Base-by-base conservation (phyloP, 2,113 vertebrate species). In the Triplophysa rosa region DNA sequence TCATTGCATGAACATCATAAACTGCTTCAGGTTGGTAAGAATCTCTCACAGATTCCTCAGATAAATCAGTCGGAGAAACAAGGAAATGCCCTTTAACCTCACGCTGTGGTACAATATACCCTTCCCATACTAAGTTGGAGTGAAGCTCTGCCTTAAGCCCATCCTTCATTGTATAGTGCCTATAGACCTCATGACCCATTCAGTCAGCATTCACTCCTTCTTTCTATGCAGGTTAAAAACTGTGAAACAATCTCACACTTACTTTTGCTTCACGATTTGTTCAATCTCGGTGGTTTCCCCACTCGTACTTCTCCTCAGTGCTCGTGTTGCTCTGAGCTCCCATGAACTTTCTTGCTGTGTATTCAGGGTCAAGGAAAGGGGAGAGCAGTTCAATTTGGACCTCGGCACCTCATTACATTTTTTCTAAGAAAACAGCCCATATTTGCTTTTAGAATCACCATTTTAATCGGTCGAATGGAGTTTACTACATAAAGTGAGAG, bases 341-440 rank as follows among this genome's bases (percentile, higher is more conserved):
- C 71, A 12, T 29, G 21, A 62, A 42, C 23, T 40, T 23, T 12
- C 37, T 40, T 47, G 58, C 12, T 23, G 10, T 21, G 19, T 33
- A 72, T 8, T 72, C 1, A 19, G 58, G 58, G 40, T 74, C 71
- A 74, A 72, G 29, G 26, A 72, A 72, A 71, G 26, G 26, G 29
- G 19, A 58, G 52, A 72, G 3, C 26, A 58, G 29, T 40, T 71
- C 6, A 71, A 9, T 56, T 21, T 58, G 29, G 52, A 71, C 13
- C 29, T 71, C 24, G 7, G 68, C 49, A 17, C 19, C 19, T 14
- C 42, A 45, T 54, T 42, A 54, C 16, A 10, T 2, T 54, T 12
- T 21, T 21, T 42, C 8, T 23, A 72, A 23, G 12, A 59, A 59
- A 59, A 23, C 68, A 40, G 54, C 33, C 12, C 29, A n/a, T 23